These are phyloP conservation scores for Cloeon dipterum DNA, from an alignment of 2,888 invertebrate species.

Conservation along the genomic window DNA sequence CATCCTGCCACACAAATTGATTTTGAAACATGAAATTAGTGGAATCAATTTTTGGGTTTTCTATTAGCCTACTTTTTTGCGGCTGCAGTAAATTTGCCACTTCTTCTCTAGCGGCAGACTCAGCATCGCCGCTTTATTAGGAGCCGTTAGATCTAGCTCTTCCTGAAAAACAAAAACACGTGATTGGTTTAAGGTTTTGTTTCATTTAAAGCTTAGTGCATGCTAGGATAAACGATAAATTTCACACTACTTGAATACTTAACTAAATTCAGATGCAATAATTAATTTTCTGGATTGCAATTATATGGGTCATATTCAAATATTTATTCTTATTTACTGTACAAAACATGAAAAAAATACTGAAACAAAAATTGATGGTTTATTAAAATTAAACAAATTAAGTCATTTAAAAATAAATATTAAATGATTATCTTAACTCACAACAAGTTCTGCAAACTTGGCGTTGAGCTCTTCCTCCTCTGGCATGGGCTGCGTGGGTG, in stretches of 20 bases:
- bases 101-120: constrained; percentile 84
- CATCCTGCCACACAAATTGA: constrained; percentile 10
- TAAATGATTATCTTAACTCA: constrained; percentile 26
- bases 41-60: constrained; percentile 1
- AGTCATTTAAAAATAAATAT: not conserved
- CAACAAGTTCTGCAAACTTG: constrained; percentile 85
- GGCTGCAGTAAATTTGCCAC: constrained; percentile 93
- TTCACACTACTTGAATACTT: too few relatives aligned
- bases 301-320: too few relatives aligned
- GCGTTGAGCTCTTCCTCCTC: constrained; percentile 77
- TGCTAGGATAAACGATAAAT: too few relatives aligned
- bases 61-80: constrained; percentile 24
- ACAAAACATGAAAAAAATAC: too few relatives aligned
- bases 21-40: constrained; percentile 1
- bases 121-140: constrained; percentile 85
- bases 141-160: constrained; percentile 79
- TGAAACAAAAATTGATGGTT: too few relatives aligned
- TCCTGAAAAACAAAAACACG: constrained; percentile 37
- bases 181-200: too few relatives aligned
- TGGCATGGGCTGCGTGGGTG: constrained; percentile 85
- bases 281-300: too few relatives aligned
- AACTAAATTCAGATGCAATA: too few relatives aligned
- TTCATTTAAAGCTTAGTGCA: too few relatives aligned
- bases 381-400: too few relatives aligned
- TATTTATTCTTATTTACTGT: too few relatives aligned